phyloP scores from a whole-genome alignment of 2,113 vertebrate species.

The Dinomys branickii region DNA sequence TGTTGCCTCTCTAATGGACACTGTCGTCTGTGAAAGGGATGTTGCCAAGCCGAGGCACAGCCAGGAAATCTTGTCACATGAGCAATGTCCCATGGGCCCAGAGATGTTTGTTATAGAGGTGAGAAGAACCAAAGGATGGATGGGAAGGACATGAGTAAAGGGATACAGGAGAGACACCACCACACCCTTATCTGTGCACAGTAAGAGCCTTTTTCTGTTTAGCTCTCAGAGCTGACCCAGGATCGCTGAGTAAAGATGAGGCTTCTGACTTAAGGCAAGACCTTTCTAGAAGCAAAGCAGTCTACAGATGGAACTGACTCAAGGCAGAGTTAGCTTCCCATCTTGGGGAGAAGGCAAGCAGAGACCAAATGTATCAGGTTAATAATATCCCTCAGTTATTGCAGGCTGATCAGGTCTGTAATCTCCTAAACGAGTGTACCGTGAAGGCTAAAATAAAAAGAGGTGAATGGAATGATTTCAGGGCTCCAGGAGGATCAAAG shows the following conservation, averaged over 20 bases:
- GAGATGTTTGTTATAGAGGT: background rate
- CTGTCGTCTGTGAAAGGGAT: background rate
- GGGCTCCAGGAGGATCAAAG: no score
- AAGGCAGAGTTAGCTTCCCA: background rate
- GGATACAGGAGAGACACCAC: background rate
- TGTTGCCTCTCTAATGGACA: background rate
- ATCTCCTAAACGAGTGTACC: no score
- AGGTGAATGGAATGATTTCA: no score
- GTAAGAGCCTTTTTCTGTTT: background rate
- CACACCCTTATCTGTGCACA: background rate
- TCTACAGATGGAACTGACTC: background rate
- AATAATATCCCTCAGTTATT: no score
- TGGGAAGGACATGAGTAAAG: background rate
- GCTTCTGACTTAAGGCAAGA: slow-evolving; percentile 36
- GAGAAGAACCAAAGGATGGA: background rate
- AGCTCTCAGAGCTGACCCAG: background rate
- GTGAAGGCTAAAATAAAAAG: no score
- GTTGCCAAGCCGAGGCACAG: background rate
- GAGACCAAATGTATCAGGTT: background rate
- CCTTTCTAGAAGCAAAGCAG: background rate
- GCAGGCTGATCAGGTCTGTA: no score
- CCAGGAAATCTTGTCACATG: background rate
- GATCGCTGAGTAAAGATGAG: background rate
- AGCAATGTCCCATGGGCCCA: background rate
- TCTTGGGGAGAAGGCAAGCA: background rate